A percentile compares a stretch with the other conserved stretches of the same genome.
These are phyloP conservation scores for Centropus bengalensis DNA, from an alignment of 2,113 vertebrate genomes.

Conservation along the genomic window DNA sequence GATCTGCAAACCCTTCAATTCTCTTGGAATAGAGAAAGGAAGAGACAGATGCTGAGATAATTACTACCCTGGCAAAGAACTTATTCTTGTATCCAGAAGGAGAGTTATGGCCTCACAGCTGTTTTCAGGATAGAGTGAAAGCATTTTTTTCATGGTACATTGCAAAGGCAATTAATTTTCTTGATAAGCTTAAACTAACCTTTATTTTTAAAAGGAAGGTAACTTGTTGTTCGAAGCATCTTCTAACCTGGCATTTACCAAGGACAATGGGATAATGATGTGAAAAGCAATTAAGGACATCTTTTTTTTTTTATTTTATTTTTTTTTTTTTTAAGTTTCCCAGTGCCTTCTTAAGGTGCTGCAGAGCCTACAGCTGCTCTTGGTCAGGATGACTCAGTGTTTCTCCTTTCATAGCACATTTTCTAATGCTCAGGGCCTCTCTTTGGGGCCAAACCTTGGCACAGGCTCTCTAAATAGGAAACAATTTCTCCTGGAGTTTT, in stretches of 20 bases:
- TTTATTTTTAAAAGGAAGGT: conserved; percentile 57
- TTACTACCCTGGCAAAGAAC: conserved; percentile 57
- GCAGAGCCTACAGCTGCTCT: not conserved
- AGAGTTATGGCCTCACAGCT: conserved; percentile 58
- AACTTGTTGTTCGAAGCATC: conserved; percentile 17
- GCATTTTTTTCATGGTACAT: conserved; percentile 50
- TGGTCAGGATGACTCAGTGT: not conserved
- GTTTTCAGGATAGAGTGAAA: conserved; percentile 43
- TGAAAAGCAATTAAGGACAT: conserved; percentile 30
- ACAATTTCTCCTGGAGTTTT: not conserved
- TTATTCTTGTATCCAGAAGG: conserved; percentile 59
- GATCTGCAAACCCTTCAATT: conserved; percentile 37
- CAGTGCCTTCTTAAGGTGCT: not conserved
- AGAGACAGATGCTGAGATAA: conserved; percentile 64
- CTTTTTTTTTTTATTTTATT: not conserved
- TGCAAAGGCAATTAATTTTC: conserved; percentile 72
- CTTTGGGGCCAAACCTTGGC: not conserved
- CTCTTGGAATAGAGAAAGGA: not conserved
- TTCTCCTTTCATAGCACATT: not conserved
- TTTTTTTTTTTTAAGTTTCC: not conserved
- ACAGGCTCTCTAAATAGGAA: not conserved
- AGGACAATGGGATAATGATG: not conserved
- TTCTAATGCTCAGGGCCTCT: not conserved
- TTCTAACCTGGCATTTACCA: conserved; percentile 51
- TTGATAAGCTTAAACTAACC: conserved; percentile 70